A percentile compares a stretch with the other conserved stretches of the same genome.
Conservation (phyloP, 2,797 vertebrate species). For the Enteromius argenteus region DNA sequence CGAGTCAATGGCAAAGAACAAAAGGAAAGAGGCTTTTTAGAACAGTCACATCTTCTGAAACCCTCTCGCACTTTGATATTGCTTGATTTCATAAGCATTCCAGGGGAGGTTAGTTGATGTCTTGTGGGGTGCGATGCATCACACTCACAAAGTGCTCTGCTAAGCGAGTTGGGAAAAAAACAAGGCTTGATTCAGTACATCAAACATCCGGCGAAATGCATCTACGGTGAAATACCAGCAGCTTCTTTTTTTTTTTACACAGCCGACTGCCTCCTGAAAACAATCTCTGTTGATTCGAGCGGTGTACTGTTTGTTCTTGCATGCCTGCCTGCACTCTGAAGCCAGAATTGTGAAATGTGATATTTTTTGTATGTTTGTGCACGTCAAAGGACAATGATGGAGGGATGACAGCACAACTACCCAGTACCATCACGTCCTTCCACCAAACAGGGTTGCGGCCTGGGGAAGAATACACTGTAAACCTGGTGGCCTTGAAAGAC, state of each 20-base stretch:
- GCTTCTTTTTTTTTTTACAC: constrained; percentile 13
- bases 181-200: constrained; percentile 26
- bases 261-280: constrained; percentile 40
- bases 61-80: constrained; percentile 12
- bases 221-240: constrained; percentile 15
- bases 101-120: constrained; percentile 11
- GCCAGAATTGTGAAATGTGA: constrained; percentile 37
- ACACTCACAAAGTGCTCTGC: constrained; percentile 3
- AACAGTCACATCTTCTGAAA: constrained; percentile 19
- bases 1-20: constrained; percentile 47
- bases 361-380: constrained; percentile 37
- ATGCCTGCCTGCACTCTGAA: constrained; percentile 39
- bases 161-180: background rate
- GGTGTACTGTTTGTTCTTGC: constrained; percentile 40
- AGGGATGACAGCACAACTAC: constrained; percentile 94
- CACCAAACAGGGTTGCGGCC: constrained; percentile 94
- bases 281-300: constrained; percentile 40
- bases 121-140: constrained; percentile 2
- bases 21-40: constrained; percentile 49
- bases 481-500: constrained; percentile 91
- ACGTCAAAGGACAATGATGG: constrained; percentile 91
- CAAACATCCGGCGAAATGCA: constrained; percentile 33
- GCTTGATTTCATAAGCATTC: constrained; percentile 38
- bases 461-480: constrained; percentile 94
- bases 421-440: constrained; percentile 93